Percentiles rank a stretch among this genome's conserved stretches.
phyloP scores from a whole-genome alignment of 1,140 invertebrate genomes.

The Drosophila nikananu region DNA sequence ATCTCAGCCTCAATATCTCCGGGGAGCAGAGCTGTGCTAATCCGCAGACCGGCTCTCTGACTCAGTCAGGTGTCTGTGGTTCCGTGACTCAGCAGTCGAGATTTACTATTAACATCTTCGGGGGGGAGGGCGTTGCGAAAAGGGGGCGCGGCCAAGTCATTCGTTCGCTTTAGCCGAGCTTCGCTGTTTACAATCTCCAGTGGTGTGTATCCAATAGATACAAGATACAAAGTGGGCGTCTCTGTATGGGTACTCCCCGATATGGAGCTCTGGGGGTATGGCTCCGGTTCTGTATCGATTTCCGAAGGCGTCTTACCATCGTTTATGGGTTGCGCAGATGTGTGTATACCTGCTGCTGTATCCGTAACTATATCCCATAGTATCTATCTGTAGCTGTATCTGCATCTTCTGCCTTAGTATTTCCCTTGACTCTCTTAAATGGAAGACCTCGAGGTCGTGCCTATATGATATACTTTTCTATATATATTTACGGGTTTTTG shows the following conservation, averaged over 20 bases:
- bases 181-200: constrained; percentile 47
- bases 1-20: constrained; percentile 18
- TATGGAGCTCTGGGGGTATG: constrained; percentile 56
- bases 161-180: constrained; percentile 55
- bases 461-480: constrained; percentile 25
- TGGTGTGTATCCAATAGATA: constrained; percentile 31
- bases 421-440: constrained; percentile 62
- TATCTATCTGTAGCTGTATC: constrained; percentile 15
- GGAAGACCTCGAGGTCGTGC: constrained; percentile 35
- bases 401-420: constrained; percentile 33
- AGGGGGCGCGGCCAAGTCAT: constrained; percentile 29
- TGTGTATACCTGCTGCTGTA: constrained; percentile 10
- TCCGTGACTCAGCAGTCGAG: constrained; percentile 49
- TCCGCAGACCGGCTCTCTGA: constrained; percentile 71
- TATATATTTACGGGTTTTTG: constrained; percentile 11
- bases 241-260: constrained; percentile 34
- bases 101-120: constrained; percentile 3
- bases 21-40: constrained; percentile 36
- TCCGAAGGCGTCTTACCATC: constrained; percentile 65
- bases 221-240: constrained; percentile 13
- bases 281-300: constrained; percentile 68
- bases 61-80: constrained; percentile 57
- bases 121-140: not conserved
- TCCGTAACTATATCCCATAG: constrained; percentile 5
- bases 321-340: constrained; percentile 10